phyloP scores from a whole-genome alignment of 2,797 vertebrate species.

The Leucoraja ocellata region DNA sequence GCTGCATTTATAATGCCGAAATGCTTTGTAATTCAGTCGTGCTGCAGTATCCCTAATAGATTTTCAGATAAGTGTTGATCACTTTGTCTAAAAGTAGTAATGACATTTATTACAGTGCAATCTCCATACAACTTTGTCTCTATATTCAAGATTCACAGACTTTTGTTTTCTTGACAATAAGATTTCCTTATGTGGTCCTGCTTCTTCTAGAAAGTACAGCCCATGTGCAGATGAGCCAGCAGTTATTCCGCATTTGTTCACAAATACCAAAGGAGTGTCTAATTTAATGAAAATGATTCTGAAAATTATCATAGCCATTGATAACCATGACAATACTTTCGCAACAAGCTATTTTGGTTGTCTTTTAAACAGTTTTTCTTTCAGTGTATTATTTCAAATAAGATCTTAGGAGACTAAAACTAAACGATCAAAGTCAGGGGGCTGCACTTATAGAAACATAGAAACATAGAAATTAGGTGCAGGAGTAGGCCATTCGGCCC shows the following conservation, averaged over 20 bases:
- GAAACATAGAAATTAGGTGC: too few relatives aligned
- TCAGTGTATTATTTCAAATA: constrained; percentile 45
- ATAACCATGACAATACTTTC: background rate
- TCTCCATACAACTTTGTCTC: background rate
- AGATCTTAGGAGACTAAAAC: constrained; percentile 49
- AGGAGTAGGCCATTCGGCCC: too few relatives aligned
- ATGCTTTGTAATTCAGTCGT: constrained; percentile 54
- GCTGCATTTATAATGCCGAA: constrained; percentile 33
- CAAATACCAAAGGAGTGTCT: too few relatives aligned
- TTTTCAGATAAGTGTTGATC: constrained; percentile 42
- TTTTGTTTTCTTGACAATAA: background rate
- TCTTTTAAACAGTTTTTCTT: constrained; percentile 15
- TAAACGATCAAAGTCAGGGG: constrained; percentile 33
- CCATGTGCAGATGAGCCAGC: background rate
- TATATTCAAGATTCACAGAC: background rate
- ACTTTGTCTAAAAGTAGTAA: background rate
- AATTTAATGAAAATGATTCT: background rate
- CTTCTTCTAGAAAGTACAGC: background rate
- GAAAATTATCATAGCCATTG: background rate
- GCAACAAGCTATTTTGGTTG: background rate
- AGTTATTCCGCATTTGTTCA: background rate
- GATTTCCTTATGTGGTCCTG: background rate
- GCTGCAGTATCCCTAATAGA: constrained; percentile 45
- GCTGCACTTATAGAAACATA: too few relatives aligned
- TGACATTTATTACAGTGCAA: background rate